A percentile compares a stretch with the other conserved stretches of the same genome.
Conservation (phyloP, 2,888 invertebrate species). For the Folsomia manolachei region DNA sequence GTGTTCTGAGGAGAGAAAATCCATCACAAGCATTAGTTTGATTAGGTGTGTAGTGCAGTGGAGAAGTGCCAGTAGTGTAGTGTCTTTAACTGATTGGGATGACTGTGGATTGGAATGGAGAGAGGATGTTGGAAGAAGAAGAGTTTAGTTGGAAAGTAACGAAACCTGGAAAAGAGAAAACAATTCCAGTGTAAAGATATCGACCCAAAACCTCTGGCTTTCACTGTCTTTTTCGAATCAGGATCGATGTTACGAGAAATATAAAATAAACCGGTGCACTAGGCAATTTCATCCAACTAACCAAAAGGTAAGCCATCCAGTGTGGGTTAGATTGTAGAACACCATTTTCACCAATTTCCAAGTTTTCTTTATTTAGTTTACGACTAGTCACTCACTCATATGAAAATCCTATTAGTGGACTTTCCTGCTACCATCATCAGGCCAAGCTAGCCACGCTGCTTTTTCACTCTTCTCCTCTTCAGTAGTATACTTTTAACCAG, state of each 20-base stretch:
- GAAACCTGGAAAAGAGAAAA: slow-evolving; percentile 21
- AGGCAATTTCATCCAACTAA: not conserved
- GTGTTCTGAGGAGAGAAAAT: slow-evolving; percentile 12
- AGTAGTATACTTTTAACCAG: too few relatives aligned
- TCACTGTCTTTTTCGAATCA: not conserved
- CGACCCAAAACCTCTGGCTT: slow-evolving; percentile 15
- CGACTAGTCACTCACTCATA: not conserved
- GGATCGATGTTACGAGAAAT: slow-evolving; percentile 1
- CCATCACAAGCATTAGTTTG: slow-evolving; percentile 33
- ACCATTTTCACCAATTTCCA: not conserved
- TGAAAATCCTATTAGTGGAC: slow-evolving; percentile 1
- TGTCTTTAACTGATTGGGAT: slow-evolving; percentile 30
- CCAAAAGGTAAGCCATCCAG: not conserved
- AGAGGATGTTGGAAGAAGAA: slow-evolving; percentile 3
- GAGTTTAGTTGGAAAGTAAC: slow-evolving; percentile 10
- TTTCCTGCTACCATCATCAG: not conserved
- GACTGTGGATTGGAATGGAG: slow-evolving; percentile 17
- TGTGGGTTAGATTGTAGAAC: not conserved
- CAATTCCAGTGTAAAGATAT: slow-evolving; percentile 29
- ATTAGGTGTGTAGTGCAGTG: slow-evolving; percentile 32
- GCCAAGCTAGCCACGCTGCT: too few relatives aligned
- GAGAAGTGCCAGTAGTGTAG: too few relatives aligned
- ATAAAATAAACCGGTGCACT: not conserved
- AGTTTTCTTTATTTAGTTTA: slow-evolving; percentile 8
- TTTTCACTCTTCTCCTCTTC: too few relatives aligned